These are phyloP conservation scores for Sebastes ruberrimus DNA, from an alignment of 2,797 vertebrate species.

Conservation along the genomic window DNA sequence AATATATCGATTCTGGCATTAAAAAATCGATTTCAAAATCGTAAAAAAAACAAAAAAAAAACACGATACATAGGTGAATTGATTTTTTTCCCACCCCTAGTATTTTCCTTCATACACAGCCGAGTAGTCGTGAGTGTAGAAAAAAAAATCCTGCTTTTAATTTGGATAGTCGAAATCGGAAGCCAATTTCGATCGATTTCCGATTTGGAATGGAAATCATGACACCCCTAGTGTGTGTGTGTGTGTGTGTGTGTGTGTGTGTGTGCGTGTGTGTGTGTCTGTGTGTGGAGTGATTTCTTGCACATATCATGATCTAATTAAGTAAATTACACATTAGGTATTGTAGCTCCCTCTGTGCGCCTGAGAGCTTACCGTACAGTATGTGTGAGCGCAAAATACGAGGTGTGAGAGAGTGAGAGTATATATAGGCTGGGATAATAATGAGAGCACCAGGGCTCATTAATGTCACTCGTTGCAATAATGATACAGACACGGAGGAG, in stretches of 20 bases:
- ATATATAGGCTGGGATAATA: conserved; percentile 37
- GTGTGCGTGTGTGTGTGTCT: neutral
- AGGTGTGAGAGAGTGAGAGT: conserved; percentile 19
- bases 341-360: neutral
- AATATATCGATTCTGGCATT: too few species aligned
- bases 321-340: conserved; percentile 32
- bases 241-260: neutral
- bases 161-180: too few species aligned
- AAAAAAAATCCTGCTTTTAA: too few species aligned
- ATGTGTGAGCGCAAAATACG: conserved; percentile 8
- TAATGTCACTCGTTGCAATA: conserved; percentile 60
- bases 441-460: conserved; percentile 57
- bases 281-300: neutral
- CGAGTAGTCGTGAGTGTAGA: too few species aligned
- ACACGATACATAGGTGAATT: too few species aligned
- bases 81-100: too few species aligned
- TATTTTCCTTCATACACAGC: too few species aligned
- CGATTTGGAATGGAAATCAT: too few species aligned
- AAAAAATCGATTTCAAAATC: too few species aligned
- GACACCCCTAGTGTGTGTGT: neutral
- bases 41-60: too few species aligned
- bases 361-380: neutral
- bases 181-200: too few species aligned
- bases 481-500: conserved; percentile 64
- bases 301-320: conserved; percentile 40